Conservation (phyloP, 2,113 vertebrate species). For the Labeo catla region DNA sequence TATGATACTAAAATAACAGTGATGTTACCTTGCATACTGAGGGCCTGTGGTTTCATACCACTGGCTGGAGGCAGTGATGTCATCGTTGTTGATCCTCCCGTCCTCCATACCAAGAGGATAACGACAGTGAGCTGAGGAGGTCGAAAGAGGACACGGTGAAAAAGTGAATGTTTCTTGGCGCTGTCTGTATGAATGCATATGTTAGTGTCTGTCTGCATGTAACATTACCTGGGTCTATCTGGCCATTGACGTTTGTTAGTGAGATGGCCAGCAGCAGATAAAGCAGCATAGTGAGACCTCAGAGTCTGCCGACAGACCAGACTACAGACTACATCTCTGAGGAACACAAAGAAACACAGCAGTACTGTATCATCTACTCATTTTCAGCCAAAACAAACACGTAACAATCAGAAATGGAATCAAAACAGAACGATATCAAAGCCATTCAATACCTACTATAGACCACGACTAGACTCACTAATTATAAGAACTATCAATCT, state of each 20-base stretch:
- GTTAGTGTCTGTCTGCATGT: constrained; percentile 37
- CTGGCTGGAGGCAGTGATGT: constrained; percentile 89
- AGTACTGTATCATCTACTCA: background rate
- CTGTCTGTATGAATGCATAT: background rate
- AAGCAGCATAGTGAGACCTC: constrained; percentile 85
- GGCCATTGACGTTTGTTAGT: constrained; percentile 72
- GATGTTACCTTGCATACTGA: constrained; percentile 81
- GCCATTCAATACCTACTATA: background rate
- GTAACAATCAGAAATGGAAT: background rate
- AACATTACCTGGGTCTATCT: constrained; percentile 85
- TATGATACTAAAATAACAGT: too few relatives aligned
- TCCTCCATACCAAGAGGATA: constrained; percentile 90
- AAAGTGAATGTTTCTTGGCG: background rate
- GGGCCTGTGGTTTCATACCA: constrained; percentile 89
- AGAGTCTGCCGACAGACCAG: constrained; percentile 66
- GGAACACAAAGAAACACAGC: constrained; percentile 52
- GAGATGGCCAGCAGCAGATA: constrained; percentile 82
- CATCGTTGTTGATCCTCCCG: constrained; percentile 82
- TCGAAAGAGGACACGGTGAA: background rate
- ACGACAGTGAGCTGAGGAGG: constrained; percentile 80
- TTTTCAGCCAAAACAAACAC: background rate
- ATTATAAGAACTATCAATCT: background rate
- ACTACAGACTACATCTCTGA: constrained; percentile 86
- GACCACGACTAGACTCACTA: background rate
- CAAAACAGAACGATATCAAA: background rate